Base-by-base conservation (phyloP, 2,888 invertebrate genomes). In the Coelopa pilipes region DNA sequence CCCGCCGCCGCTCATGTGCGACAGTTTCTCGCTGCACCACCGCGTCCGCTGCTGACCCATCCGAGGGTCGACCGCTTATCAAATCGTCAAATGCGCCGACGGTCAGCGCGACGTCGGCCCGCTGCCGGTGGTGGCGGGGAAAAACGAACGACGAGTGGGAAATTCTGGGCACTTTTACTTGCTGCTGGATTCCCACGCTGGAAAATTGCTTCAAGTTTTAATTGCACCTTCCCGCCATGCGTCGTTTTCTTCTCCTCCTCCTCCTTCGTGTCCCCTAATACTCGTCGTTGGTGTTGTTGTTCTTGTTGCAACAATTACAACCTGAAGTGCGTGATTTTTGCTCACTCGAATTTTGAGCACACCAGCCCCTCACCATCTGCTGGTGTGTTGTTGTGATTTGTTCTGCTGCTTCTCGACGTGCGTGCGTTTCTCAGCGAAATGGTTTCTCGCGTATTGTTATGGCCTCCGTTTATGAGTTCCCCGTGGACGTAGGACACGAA, bases 311-410 rank as follows among this genome's bases (percentile, higher is more conserved):
- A 62, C 13, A 62, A 24, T 62, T 24, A 24, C 24, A 62, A 68
- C 46, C 65, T 72, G 46, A 62, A 73, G 73, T 69, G 67, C 67
- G 68, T 73, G 73, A 66, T 45, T 59, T 60, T 60, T 62, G 50
- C 21, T 59, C 21, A 10, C 11, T 45, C n/a, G 7, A 34, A 34
- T 13, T 62, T 19, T 19, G 46, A 7, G n/a, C 12, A 55, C n/a
- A 55, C 13, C 4, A 4, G 34, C 3, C 21, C 19, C 7, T 21
- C 57, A 21, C 21, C 19, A 21, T 13, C 7, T 24, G 49, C n/a
- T 24, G 62, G 49, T 66, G 49, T 50, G 34, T 34, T 34, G 34
- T 34, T 34, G 7, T 34, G 34, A 34, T 34, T 34, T 34, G 34
- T 66, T 49, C 21, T 65, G 49, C 49, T 65, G 19, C 9, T 47